Percentiles rank a stretch among this genome's conserved stretches.
Conservation (phyloP, 2,113 vertebrate genomes). For the Sinocyclocheilus anophthalmus region DNA sequence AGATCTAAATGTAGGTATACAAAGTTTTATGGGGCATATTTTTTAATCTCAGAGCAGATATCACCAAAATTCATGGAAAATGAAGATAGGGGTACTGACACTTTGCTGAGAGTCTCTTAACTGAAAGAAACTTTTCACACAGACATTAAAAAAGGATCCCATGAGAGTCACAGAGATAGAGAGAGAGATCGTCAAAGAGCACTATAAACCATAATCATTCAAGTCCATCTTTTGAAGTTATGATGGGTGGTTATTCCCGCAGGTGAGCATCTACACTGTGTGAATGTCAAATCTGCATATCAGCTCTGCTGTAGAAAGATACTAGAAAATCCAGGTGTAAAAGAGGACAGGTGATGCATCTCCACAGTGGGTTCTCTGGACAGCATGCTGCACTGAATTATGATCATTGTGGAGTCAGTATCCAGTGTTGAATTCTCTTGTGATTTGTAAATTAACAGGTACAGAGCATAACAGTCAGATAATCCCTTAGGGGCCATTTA, state of each 20-base stretch:
- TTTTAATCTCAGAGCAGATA: neutral
- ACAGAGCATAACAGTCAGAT: neutral
- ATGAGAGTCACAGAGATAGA: neutral
- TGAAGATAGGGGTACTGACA: neutral
- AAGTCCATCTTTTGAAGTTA: slow-evolving; percentile 30
- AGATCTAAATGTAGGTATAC: neutral
- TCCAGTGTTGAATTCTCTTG: neutral
- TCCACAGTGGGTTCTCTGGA: neutral
- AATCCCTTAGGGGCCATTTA: neutral
- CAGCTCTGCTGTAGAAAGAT: neutral
- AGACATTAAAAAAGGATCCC: slow-evolving; percentile 17
- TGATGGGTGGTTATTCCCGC: slow-evolving; percentile 13
- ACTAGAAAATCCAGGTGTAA: neutral
- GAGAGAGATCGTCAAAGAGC: slow-evolving; percentile 2
- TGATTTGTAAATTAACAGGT: neutral
- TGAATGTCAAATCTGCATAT: slow-evolving; percentile 40
- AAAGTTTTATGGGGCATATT: neutral
- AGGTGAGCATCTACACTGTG: slow-evolving; percentile 6
- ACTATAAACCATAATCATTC: slow-evolving; percentile 31
- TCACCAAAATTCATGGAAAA: neutral
- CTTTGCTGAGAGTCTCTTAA: slow-evolving; percentile 18
- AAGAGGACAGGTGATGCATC: slow-evolving; percentile 6
- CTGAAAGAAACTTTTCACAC: slow-evolving; percentile 10
- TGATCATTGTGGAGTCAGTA: neutral
- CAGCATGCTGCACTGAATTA: neutral